Evolutionary conservation across 1,140 invertebrate species (phyloP), one percentile per base, ranked within the genome.

Genomic region (Aphelenchoides fujianensis): DNA sequence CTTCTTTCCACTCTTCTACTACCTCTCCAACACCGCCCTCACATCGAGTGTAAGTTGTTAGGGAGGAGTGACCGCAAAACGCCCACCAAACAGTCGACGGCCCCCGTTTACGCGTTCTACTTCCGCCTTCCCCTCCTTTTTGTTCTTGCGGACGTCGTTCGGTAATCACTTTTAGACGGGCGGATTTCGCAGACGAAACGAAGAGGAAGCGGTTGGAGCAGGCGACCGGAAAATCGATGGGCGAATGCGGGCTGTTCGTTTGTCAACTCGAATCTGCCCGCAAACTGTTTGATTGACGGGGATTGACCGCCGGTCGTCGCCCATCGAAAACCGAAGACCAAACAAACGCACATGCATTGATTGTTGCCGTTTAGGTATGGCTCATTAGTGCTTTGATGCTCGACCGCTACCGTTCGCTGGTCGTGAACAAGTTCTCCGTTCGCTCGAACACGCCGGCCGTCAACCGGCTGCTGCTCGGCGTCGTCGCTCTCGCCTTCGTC

Each of bases 311-410:
- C n/a, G n/a, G n/a, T n/a, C n/a, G n/a, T n/a, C 23, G 41, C 23
- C 41, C 12, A 48, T 16, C 41, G 23, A 48, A 48, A 12, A 23
- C 23, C 41, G 23, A 48, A 48, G 41, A 48, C 12, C 41, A 48
- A 48, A 48, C 12, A 48, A 48, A 61, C n/a, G 2, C 30, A 61
- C 28, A 61, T 61, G 52, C 1, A 23, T 2, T 1, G 19, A 53
- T 53, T 2, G 19, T 53, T 53, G 19, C 27, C 27, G n/a, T 61
- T 61, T 61, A 61, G 59, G 59, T 61, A 61, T 61, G 59, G 59
- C 2, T 61, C 23, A 78, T 77, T 71, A 57, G 64, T 54, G 76
- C 76, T 7, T 67, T 77, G 31, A 79, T 78, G 55, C 52, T 79
- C 30, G 75, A 77, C 55, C 28, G 75, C 32, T 77, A 77, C 54